A percentile compares a stretch with the other conserved stretches of the same genome.
Evolutionary conservation across 2,888 invertebrate genomes (phyloP).

Genomic region (Fragum fragum): DNA sequence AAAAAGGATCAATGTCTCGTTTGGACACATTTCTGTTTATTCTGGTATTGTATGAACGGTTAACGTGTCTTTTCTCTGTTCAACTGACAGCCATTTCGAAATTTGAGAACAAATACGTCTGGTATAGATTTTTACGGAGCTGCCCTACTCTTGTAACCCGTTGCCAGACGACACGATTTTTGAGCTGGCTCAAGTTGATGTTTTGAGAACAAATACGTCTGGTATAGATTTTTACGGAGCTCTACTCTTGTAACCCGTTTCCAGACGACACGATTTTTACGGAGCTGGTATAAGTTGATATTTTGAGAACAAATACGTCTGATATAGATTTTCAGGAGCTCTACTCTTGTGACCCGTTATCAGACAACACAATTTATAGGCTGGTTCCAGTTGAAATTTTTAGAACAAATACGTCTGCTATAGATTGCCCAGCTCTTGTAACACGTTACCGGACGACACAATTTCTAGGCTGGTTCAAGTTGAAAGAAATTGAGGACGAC

Average conservation of each 20-base stretch:
- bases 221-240: conserved; percentile 5
- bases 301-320: conserved; percentile 17
- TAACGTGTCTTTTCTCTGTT: conserved; percentile 5
- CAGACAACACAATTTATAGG: too few relatives aligned
- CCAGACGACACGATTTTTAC: too few relatives aligned
- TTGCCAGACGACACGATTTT: too few relatives aligned
- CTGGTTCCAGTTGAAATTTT: background rate
- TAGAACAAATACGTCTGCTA: conserved; percentile 10
- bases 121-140: conserved; percentile 5
- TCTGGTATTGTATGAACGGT: conserved; percentile 20
- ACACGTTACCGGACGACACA: too few relatives aligned
- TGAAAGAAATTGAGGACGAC: too few relatives aligned
- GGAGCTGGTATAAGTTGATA: too few relatives aligned
- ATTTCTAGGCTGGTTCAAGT: too few relatives aligned
- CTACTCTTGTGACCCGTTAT: background rate
- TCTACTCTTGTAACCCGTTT: background rate
- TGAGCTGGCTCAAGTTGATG: too few relatives aligned
- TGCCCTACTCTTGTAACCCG: background rate
- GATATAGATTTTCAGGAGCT: background rate
- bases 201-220: conserved; percentile 17
- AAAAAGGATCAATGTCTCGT: conserved; percentile 16
- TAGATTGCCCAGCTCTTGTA: background rate
- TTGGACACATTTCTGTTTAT: conserved; percentile 9
- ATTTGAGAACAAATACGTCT: conserved; percentile 16
- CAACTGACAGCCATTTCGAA: background rate